Conservation (phyloP, 2,888 invertebrate species). For the Ormyrus nitidulus region DNA sequence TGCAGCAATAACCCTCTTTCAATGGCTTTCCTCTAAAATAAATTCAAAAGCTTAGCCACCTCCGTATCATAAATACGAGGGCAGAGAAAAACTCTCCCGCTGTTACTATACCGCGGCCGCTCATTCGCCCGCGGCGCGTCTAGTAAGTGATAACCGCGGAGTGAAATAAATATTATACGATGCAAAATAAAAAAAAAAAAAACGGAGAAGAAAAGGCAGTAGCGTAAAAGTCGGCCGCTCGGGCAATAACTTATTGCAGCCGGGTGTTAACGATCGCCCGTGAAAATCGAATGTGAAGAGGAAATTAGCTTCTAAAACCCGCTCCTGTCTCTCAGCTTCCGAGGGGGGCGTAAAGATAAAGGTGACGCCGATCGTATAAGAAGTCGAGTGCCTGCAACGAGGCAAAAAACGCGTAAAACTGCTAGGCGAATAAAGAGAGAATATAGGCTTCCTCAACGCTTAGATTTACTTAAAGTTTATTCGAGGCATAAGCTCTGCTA, state of each 20-base stretch:
- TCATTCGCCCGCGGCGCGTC: conserved; percentile 49
- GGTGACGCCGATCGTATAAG: conserved; percentile 56
- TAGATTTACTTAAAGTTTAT: conserved; percentile 67
- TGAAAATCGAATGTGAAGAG: conserved; percentile 73
- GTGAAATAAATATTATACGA: conserved; percentile 73
- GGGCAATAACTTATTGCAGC: conserved; percentile 67
- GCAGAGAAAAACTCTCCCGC: conserved; percentile 56
- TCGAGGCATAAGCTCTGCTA: conserved; percentile 69
- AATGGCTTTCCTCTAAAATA: conserved; percentile 53
- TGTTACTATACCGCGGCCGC: conserved; percentile 33
- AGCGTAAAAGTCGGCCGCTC: conserved; percentile 57
- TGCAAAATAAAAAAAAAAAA: conserved; percentile 64
- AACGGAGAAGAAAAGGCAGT: conserved; percentile 52
- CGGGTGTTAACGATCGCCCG: conserved; percentile 67
- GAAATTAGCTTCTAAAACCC: conserved; percentile 72
- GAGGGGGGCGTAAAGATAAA: conserved; percentile 67
- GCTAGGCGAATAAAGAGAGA: conserved; percentile 56
- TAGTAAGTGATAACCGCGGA: conserved; percentile 69
- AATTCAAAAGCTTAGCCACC: conserved; percentile 56
- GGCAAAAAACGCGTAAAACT: conserved; percentile 48
- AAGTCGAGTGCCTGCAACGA: conserved; percentile 54
- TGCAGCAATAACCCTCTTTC: conserved; percentile 50
- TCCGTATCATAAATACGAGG: conserved; percentile 43
- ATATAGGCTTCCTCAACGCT: conserved; percentile 54
- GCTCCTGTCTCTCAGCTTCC: conserved; percentile 50